Evolutionary conservation across 2,113 vertebrate genomes (phyloP).

Genomic region (Thalassarche chlororhynchos): DNA sequence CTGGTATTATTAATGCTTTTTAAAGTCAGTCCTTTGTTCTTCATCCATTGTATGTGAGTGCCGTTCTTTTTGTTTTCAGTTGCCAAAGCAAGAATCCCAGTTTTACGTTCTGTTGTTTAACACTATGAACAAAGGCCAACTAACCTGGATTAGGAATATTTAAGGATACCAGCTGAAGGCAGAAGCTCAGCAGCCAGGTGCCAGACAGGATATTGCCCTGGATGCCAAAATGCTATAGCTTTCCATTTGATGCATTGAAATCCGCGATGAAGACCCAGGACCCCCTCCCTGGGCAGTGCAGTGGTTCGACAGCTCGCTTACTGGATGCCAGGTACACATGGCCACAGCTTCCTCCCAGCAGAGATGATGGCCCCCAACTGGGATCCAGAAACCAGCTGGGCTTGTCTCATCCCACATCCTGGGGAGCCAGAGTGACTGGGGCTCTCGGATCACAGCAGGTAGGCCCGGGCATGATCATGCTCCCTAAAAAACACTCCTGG

Average conservation of each 20-base stretch:
- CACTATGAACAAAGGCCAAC: neutral
- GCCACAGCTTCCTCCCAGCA: neutral
- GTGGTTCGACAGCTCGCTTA: neutral
- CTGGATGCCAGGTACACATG: fast-evolving
- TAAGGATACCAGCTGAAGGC: neutral
- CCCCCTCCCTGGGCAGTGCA: neutral
- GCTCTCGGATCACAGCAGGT: neutral
- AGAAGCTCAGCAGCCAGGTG: neutral
- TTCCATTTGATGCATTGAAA: neutral
- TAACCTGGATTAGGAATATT: neutral
- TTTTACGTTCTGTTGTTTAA: neutral
- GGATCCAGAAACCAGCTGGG: neutral
- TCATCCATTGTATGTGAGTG: neutral
- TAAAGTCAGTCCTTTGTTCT: neutral
- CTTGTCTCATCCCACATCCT: neutral
- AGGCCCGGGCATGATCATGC: no score
- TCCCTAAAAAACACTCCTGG: neutral
- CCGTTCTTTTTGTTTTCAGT: neutral
- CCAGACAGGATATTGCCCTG: neutral
- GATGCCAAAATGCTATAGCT: neutral
- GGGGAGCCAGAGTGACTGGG: neutral
- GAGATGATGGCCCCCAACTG: fast-evolving
- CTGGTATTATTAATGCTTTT: neutral
- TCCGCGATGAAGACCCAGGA: neutral
- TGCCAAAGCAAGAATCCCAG: neutral